phyloP scores from a whole-genome alignment of 1,140 invertebrate genomes.

The Venustaconcha ellipsiformis region DNA sequence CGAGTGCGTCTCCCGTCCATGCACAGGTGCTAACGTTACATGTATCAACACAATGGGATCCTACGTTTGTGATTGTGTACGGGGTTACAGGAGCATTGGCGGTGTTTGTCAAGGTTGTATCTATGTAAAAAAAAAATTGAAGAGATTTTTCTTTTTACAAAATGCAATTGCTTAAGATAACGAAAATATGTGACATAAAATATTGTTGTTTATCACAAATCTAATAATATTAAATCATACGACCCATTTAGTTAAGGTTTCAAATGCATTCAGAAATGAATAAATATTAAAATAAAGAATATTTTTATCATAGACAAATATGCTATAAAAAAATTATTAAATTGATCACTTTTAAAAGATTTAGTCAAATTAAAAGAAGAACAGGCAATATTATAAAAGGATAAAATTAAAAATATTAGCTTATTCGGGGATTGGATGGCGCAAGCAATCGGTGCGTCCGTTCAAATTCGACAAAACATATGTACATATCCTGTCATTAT shows the following conservation, averaged over 20 bases:
- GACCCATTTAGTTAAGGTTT: conserved; percentile 1
- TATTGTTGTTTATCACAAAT: neutral
- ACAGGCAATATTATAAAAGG: too few species aligned
- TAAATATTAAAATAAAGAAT: neutral
- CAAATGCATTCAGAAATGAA: neutral
- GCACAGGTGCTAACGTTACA: conserved; percentile 5
- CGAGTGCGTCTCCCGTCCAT: conserved; percentile 34
- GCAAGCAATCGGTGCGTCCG: neutral
- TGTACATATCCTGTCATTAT: neutral
- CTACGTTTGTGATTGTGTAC: conserved; percentile 32
- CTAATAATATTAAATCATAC: too few species aligned
- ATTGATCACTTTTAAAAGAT: too few species aligned
- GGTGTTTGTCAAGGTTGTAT: conserved; percentile 22
- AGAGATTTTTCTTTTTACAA: neutral
- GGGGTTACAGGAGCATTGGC: conserved; percentile 22
- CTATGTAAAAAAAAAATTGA: neutral
- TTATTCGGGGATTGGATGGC: neutral
- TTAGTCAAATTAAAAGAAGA: too few species aligned
- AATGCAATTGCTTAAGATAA: neutral
- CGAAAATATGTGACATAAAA: neutral
- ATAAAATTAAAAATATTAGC: too few species aligned
- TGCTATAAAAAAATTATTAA: too few species aligned
- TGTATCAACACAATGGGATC: conserved; percentile 37
- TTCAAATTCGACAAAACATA: neutral
- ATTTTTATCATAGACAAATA: neutral